These are phyloP conservation scores for Lophotriccus pileatus DNA, from an alignment of 2,797 vertebrate species.

Conservation along the genomic window DNA sequence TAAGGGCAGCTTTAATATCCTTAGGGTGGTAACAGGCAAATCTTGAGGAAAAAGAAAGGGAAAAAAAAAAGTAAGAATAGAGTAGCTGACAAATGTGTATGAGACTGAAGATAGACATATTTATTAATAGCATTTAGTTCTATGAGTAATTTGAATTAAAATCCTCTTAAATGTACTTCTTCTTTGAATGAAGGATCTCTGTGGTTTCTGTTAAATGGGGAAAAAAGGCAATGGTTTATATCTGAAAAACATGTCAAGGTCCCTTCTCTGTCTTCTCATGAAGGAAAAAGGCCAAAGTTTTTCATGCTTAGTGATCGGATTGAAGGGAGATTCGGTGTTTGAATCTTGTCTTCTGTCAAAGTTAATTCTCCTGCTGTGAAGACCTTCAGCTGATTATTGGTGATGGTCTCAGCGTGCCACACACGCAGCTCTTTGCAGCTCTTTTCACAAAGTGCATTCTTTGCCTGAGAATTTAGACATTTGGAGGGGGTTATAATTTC, in stretches of 20 bases:
- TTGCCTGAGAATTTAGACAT: background rate
- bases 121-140: background rate
- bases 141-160: background rate
- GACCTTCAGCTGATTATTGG: background rate
- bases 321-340: background rate
- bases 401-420: background rate
- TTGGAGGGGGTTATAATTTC: background rate
- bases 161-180: background rate
- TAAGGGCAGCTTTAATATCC: background rate
- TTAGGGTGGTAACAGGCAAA: background rate
- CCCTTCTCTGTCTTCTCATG: background rate
- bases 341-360: background rate
- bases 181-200: background rate
- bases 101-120: background rate
- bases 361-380: background rate
- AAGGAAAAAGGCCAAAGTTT: background rate
- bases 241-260: background rate
- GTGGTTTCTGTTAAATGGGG: background rate
- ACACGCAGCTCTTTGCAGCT: background rate
- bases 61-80: background rate
- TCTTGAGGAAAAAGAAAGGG: background rate
- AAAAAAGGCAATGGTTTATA: background rate
- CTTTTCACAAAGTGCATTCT: background rate
- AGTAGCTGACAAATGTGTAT: background rate
- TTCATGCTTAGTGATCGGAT: background rate